Conservation (phyloP, 2,888 invertebrate genomes). For the Molorchus minor region DNA sequence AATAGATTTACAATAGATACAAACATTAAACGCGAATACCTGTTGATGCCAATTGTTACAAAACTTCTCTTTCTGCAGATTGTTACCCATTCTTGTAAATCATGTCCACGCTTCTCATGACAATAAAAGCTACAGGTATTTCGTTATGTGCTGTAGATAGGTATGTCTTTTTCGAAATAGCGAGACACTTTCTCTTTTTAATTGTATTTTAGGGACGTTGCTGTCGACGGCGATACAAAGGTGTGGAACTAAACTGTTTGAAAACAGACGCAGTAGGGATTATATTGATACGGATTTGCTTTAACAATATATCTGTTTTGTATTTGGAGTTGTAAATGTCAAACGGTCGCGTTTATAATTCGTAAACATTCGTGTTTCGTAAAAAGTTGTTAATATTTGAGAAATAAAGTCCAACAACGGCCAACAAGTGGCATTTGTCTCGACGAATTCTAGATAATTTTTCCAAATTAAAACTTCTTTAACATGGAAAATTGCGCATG, state of each 20-base stretch:
- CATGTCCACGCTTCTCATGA: slow-evolving; percentile 26
- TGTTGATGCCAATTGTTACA: slow-evolving; percentile 26
- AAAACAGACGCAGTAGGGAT: slow-evolving; percentile 39
- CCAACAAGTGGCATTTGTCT: no score
- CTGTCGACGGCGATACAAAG: slow-evolving; percentile 25
- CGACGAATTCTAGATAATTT: no score
- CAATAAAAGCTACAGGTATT: slow-evolving; percentile 23
- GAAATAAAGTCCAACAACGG: no score
- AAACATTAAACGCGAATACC: slow-evolving; percentile 14
- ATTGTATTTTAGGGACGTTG: slow-evolving; percentile 31
- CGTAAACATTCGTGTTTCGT: not conserved
- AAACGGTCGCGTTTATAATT: slow-evolving; percentile 13
- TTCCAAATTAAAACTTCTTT: no score
- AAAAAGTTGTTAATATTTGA: no score
- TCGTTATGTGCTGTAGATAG: slow-evolving; percentile 17
- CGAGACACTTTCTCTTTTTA: slow-evolving; percentile 40
- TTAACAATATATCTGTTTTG: slow-evolving; percentile 7
- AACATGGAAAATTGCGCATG: no score
- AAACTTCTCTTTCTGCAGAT: slow-evolving; percentile 23
- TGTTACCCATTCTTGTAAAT: slow-evolving; percentile 26
- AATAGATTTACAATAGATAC: slow-evolving; percentile 13
- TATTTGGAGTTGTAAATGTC: slow-evolving; percentile 16
- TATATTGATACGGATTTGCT: slow-evolving; percentile 21
- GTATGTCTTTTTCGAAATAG: slow-evolving; percentile 35
- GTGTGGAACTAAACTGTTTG: slow-evolving; percentile 37